A percentile compares a stretch with the other conserved stretches of the same genome.
Evolutionary conservation across 1,140 invertebrate species (phyloP).

Genomic region (Drosophila pachea): DNA sequence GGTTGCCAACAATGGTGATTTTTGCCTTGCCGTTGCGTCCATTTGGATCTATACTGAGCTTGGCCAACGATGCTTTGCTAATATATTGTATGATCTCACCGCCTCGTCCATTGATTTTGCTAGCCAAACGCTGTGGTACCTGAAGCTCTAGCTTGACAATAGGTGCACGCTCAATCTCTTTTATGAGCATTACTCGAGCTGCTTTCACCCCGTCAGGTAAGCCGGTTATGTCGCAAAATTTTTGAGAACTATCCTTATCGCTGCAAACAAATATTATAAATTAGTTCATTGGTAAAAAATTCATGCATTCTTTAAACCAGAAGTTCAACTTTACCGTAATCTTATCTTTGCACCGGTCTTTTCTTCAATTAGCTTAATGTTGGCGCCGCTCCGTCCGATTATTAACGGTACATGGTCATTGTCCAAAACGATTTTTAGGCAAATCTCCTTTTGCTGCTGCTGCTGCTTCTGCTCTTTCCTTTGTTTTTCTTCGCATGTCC

Average conservation of each 20-base stretch:
- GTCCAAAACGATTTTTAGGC: slow-evolving; percentile 63
- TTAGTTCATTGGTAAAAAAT: background rate
- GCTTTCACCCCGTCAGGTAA: slow-evolving; percentile 81
- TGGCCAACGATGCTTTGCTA: slow-evolving; percentile 78
- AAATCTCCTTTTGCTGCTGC: slow-evolving; percentile 58
- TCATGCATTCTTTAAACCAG: too few relatives aligned
- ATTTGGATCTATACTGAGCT: slow-evolving; percentile 67
- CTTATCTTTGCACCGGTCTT: slow-evolving; percentile 85
- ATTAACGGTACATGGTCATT: slow-evolving; percentile 76
- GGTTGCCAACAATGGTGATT: slow-evolving; percentile 82
- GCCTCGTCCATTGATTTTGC: slow-evolving; percentile 85
- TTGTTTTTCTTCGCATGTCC: background rate
- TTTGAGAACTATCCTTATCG: slow-evolving; percentile 79
- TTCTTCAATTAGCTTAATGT: slow-evolving; percentile 86
- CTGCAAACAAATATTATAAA: slow-evolving; percentile 31
- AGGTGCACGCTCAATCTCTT: slow-evolving; percentile 85
- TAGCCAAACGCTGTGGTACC: slow-evolving; percentile 83
- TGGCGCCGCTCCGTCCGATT: slow-evolving; percentile 84
- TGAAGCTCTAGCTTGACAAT: slow-evolving; percentile 83
- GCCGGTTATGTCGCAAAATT: slow-evolving; percentile 85
- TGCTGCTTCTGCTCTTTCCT: slow-evolving; percentile 21
- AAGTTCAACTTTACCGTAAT: slow-evolving; percentile 80
- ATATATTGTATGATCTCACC: slow-evolving; percentile 87
- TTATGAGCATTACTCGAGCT: slow-evolving; percentile 86
- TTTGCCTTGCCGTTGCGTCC: slow-evolving; percentile 71